A percentile compares a stretch with the other conserved stretches of the same genome.
phyloP scores from a whole-genome alignment of 92 coral and sea anemone genomes.

The Chrysogorgia sp. region DNA sequence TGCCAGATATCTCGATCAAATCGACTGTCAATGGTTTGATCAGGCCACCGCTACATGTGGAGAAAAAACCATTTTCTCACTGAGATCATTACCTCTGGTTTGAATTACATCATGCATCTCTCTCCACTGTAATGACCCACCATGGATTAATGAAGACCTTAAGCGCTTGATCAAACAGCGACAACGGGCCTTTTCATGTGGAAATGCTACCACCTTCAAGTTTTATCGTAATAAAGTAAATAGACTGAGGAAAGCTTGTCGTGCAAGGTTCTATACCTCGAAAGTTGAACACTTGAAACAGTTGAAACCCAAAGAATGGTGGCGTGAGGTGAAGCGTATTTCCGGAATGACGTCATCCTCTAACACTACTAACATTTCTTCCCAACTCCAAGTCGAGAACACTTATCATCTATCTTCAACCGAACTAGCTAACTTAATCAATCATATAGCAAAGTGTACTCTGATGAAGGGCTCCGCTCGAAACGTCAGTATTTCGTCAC shows the following conservation, averaged over 20 bases:
- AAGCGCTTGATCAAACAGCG: conserved; percentile 7
- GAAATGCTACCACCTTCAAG: conserved; percentile 12
- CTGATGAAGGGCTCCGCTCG: too few relatives aligned
- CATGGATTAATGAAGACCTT: conserved; percentile 24
- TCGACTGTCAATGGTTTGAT: too few relatives aligned
- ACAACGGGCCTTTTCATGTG: conserved; percentile 14
- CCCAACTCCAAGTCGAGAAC: conserved; percentile 10
- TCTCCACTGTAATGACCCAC: conserved; percentile 13
- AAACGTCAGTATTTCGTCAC: too few relatives aligned
- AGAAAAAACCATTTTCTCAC: too few relatives aligned
- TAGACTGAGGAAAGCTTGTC: conserved; percentile 20
- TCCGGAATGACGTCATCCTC: conserved; percentile 26
- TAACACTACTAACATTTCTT: not conserved
- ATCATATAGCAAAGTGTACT: too few relatives aligned
- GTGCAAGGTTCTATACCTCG: conserved; percentile 5
- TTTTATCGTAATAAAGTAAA: conserved; percentile 37
- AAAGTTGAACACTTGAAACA: conserved; percentile 28
- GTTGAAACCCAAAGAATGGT: conserved; percentile 25
- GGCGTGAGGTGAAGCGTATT: conserved; percentile 21
- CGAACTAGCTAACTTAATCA: conserved; percentile 20
- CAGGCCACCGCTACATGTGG: too few relatives aligned
- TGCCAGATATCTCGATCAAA: too few relatives aligned
- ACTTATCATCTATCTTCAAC: conserved; percentile 12
- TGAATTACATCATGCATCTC: not conserved
- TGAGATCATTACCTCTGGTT: too few relatives aligned